Evolutionary conservation across 2,113 vertebrate species (phyloP), one percentile per base, ranked within the genome.

Genomic region (Gymnocephalus cernua): DNA sequence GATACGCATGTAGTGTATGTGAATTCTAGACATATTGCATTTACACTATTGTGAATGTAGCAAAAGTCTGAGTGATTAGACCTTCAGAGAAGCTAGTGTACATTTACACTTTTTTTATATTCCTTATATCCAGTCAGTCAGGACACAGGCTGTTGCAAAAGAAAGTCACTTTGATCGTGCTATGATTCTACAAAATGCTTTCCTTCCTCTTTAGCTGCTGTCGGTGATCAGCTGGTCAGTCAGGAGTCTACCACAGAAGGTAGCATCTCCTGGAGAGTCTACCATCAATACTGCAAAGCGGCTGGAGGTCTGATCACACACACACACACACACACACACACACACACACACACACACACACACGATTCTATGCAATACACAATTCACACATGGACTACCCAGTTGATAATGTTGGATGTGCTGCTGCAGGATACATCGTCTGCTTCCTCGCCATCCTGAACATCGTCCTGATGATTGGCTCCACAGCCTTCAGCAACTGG

Each of bases 401-500:
- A 19, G 2, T 9, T 47, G 6, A 32, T 59, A 51, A 41, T 48
- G 6, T 65, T 47, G 7, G 3, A 4, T 71, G 54, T 91, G 32
- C 75, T 71, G 70, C 79, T 83, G 13, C 87, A 96, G 96, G 96
- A 10, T 96, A 96, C 84, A 44, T 95, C 12, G 19, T 95, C 10
- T 66, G 83, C 38, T 71, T 93, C 47, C 48, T 94, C 38, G 32
- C 75, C 1, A 1, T 93, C 15, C 41, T 93, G 2, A 78, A 91
- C 54, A 93, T 96, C 54, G 21, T 94, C 41, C 64, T 97, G 66
- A 93, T 94, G 82, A 94, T 95, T 0, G 95, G 94, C 77, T 93
- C 85, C 72, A 95, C 94, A 1, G 92, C 91, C 32, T 96, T 97
- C 86, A 95, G 95, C 82, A 96, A 79, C 90, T 97, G 95, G 96